Percentiles rank a stretch among this genome's conserved stretches.
These are phyloP conservation scores for Zele albiditarsus DNA, from an alignment of 2,888 invertebrate species.

Conservation along the genomic window DNA sequence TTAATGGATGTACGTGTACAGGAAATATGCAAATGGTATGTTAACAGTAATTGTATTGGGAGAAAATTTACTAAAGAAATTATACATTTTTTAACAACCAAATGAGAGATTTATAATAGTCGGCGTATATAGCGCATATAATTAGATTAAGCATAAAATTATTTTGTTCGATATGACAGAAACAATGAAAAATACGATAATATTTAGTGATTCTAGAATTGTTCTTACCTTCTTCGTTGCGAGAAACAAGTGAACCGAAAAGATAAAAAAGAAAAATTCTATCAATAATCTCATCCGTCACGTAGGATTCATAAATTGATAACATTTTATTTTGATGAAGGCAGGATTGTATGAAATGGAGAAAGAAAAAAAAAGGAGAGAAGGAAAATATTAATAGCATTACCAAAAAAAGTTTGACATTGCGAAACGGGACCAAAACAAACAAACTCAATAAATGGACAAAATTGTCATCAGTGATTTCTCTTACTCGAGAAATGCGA, in stretches of 20 bases:
- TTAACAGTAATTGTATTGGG: conserved; percentile 30
- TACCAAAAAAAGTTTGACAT: conserved; percentile 57
- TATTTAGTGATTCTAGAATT: conserved; percentile 19
- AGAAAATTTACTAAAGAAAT: conserved; percentile 17
- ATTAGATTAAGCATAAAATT: conserved; percentile 43
- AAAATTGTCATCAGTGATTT: conserved; percentile 58
- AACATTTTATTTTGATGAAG: too few relatives aligned
- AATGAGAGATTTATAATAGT: conserved; percentile 29
- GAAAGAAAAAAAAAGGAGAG: neutral
- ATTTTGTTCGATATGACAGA: conserved; percentile 27
- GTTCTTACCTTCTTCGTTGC: too few relatives aligned
- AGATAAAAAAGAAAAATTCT: neutral
- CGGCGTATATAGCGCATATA: conserved; percentile 24
- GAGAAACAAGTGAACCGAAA: neutral
- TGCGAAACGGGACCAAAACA: conserved; percentile 68
- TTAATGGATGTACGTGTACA: conserved; percentile 56
- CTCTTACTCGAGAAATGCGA: conserved; percentile 41
- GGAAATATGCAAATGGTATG: neutral
- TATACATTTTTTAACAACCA: conserved; percentile 34
- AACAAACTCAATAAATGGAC: conserved; percentile 49
- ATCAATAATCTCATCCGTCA: too few relatives aligned
- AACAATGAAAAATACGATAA: neutral
- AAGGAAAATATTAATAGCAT: conserved; percentile 60
- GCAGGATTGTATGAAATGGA: too few relatives aligned
- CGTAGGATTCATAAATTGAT: too few relatives aligned